phyloP scores from a whole-genome alignment of 2,797 vertebrate genomes.

The Chelonia mydas region DNA sequence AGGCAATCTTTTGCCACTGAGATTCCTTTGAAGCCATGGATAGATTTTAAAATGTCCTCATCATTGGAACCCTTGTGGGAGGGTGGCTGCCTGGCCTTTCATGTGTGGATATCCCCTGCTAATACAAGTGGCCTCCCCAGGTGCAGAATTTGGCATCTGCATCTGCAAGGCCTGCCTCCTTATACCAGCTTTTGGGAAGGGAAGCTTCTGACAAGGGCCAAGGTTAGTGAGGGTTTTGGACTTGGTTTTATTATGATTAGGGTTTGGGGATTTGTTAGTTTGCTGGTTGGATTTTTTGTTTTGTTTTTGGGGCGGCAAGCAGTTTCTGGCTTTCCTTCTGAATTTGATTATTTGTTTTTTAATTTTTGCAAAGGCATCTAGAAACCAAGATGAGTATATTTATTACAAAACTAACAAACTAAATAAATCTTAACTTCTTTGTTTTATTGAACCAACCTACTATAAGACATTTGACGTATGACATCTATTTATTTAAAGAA shows the following conservation, averaged over 20 bases:
- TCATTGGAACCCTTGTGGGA: neutral
- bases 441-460: neutral
- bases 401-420: neutral
- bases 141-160: neutral
- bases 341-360: neutral
- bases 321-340: slow-evolving; percentile 37
- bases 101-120: fast-evolving
- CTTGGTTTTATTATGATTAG: neutral
- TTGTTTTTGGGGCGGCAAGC: slow-evolving; percentile 42
- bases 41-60: neutral
- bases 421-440: neutral
- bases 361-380: neutral
- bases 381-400: neutral
- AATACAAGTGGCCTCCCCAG: neutral
- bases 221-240: neutral
- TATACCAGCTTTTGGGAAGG: neutral
- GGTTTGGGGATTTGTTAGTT: slow-evolving; percentile 20
- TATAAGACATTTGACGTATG: neutral
- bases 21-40: fast-evolving
- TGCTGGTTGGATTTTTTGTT: neutral
- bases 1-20: neutral
- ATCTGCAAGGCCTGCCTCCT: neutral
- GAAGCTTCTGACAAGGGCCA: neutral
- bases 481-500: neutral
- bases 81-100: neutral